Base-by-base conservation (phyloP, 2,888 invertebrate species). In the Pyrrhia umbra region DNA sequence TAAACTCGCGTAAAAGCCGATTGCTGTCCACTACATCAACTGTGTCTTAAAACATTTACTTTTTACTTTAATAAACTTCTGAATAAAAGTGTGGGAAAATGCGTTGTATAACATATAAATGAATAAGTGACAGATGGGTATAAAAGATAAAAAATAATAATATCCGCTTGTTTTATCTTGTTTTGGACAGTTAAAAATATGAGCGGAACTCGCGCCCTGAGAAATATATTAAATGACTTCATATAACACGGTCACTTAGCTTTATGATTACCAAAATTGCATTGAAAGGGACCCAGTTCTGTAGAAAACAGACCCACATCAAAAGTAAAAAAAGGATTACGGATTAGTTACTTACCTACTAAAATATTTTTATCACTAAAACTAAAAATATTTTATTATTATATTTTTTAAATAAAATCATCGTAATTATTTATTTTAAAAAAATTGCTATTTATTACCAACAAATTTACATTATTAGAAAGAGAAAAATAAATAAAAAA, bases 111-210 rank as follows among this genome's bases (percentile, higher is more conserved):
- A 68, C 6, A 23, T n/a, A 21, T 20, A 45, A 20, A 50, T 6
- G 20, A 20, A 21, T 21, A 13, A 20, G 30, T 37, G 16, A 39
- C 18, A 21, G 51, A 60, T 49, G 16, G 13, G 37, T n/a, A 52
- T 52, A 40, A 34, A 58, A 58, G 23, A 67, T 69, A 34, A 34
- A 37, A 23, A 25, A 25, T 13, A 39, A 34, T 23, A n/a, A 40
- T 54, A 61, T 75, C 75, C 75, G 57, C 25, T 61, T 57, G 75
- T 49, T 52, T 50, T 60, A 45, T 52, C 47, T 60, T 47, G 6
- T 23, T 64, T 25, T 9, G 13, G 16, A 47, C 10, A 20, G 21
- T 25, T 27, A 37, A 30, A 27, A 60, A 13, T 39, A 39, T n/a
- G 16, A 39, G 69, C 49, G 39, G 39, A 69, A 61, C 25, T 45